Percentiles rank a stretch among this genome's conserved stretches.
Evolutionary conservation across 2,113 vertebrate genomes (phyloP).

Genomic region (Dicrurus megarhynchus): DNA sequence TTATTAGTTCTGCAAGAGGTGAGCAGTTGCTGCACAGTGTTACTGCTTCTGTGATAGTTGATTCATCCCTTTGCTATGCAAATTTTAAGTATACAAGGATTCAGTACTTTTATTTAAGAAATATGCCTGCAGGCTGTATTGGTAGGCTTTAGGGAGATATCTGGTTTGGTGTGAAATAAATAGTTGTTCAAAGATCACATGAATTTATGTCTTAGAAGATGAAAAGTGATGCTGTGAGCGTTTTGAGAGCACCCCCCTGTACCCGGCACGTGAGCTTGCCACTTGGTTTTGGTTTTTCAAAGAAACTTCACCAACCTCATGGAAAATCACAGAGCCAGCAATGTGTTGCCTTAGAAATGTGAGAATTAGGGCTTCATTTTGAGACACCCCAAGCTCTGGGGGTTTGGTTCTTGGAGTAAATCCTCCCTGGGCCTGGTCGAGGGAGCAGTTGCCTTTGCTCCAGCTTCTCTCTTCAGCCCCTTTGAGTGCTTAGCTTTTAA

Average conservation of each 20-base stretch:
- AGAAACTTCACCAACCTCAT: background rate
- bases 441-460: background rate
- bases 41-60: constrained; percentile 75
- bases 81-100: constrained; percentile 91
- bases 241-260: constrained; percentile 33
- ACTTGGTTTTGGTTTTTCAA: constrained; percentile 55
- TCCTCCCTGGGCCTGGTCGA: fast-evolving
- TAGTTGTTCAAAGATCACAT: constrained; percentile 94
- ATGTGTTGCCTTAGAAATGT: background rate
- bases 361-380: background rate
- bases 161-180: constrained; percentile 91
- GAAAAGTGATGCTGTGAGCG: constrained; percentile 74
- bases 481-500: background rate
- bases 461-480: background rate
- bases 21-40: constrained; percentile 74
- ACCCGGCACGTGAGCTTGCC: background rate
- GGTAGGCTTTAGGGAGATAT: constrained; percentile 85
- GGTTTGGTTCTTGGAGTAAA: background rate
- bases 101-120: constrained; percentile 93
- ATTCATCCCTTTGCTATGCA: constrained; percentile 89
- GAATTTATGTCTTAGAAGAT: constrained; percentile 88
- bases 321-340: background rate
- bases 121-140: constrained; percentile 87
- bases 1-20: constrained; percentile 74
- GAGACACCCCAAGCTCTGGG: background rate